phyloP scores from a whole-genome alignment of 2,113 vertebrate species.

The Probosciger aterrimus region DNA sequence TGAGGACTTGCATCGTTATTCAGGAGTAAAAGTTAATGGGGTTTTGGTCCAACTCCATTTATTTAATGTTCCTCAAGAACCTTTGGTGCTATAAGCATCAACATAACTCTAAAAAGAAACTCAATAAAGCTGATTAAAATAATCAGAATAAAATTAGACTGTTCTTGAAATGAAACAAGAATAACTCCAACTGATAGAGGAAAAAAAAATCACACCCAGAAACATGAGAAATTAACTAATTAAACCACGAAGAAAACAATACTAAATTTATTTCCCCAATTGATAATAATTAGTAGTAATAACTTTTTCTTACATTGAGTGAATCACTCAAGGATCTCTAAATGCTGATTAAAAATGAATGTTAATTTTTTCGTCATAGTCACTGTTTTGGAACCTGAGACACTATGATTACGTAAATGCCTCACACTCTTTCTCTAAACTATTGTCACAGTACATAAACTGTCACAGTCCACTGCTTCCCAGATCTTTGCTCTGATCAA shows the following conservation, averaged over 20 bases:
- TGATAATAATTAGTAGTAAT: constrained; percentile 27
- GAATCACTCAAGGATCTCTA: neutral
- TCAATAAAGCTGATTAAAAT: neutral
- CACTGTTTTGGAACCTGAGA: neutral
- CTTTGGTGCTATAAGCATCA: neutral
- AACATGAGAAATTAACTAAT: neutral
- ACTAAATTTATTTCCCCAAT: neutral
- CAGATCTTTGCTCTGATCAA: neutral
- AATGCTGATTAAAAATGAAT: neutral
- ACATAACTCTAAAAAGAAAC: neutral
- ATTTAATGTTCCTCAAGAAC: neutral
- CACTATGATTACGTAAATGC: neutral
- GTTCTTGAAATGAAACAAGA: neutral
- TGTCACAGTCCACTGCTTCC: neutral
- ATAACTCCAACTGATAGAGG: neutral
- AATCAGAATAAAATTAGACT: neutral
- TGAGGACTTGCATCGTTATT: neutral
- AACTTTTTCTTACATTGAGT: neutral
- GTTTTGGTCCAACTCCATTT: neutral
- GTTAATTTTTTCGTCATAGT: neutral
- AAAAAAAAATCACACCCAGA: neutral
- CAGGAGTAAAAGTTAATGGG: neutral
- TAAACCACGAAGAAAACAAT: neutral
- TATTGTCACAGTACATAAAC: neutral
- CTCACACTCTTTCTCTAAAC: neutral